phyloP scores from a whole-genome alignment of 2,888 invertebrate genomes.

The Cephus runcator region DNA sequence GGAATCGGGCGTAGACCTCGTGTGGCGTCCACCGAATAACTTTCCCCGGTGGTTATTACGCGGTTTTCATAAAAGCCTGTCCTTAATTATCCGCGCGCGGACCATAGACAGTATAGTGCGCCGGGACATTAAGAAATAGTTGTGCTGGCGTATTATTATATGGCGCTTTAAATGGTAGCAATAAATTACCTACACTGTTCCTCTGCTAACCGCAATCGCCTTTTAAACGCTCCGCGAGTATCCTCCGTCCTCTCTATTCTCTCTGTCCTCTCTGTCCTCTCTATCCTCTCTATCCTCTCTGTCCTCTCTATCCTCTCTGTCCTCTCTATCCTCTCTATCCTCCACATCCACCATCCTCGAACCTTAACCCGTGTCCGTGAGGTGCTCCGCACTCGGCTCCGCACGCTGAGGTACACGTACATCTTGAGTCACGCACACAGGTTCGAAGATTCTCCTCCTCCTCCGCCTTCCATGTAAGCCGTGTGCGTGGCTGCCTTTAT shows the following conservation, averaged over 20 bases:
- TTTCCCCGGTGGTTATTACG: conserved; percentile 8
- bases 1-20: background rate
- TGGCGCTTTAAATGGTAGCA: conserved; percentile 59
- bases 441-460: background rate
- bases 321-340: no score
- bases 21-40: background rate
- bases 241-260: conserved; percentile 16
- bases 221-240: conserved; percentile 46
- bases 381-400: background rate
- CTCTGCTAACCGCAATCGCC: conserved; percentile 51
- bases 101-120: conserved; percentile 14
- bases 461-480: conserved; percentile 1
- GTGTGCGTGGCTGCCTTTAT: conserved; percentile 13
- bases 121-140: conserved; percentile 55
- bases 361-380: background rate
- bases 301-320: background rate
- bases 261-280: background rate
- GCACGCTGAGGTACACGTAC: background rate
- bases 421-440: background rate
- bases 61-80: conserved; percentile 7
- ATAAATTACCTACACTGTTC: conserved; percentile 54
- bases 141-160: conserved; percentile 55
- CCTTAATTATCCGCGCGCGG: conserved; percentile 7
- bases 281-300: no score
- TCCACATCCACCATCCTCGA: background rate